Base-by-base conservation (phyloP, 2,113 vertebrate species). In the Pionites leucogaster region DNA sequence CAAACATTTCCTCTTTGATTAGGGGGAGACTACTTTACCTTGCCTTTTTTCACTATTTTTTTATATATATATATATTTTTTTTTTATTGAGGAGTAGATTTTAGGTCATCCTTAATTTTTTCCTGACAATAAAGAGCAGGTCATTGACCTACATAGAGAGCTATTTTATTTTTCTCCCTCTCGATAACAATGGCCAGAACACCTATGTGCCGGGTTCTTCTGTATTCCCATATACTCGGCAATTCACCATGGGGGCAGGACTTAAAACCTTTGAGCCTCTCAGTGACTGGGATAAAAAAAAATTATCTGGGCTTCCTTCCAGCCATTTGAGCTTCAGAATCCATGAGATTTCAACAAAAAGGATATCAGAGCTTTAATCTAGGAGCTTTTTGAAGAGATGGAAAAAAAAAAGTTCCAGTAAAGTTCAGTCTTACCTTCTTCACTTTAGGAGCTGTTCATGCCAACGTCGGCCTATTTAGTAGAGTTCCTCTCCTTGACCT, bases 81-180 rank as follows among this genome's bases (percentile, higher is more conserved):
- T 97, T 92, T 88, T 78, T 41, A 35, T 94, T 72, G 95, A 97
- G 96, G 94, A 97, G 96, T 95, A 88, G 97, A 98, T 98, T 98
- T 97, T 97, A 98, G 98, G 97, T 98, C 98, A 98, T 97, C 98
- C 98, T 98, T 98, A 97, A 98, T 97, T 97, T 98, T 98, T 97
- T 95, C 96, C 96, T 96, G 93, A 86, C 96, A 97, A 96, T 95
- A 97, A 96, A 96, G 94, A 97, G 96, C 96, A 96, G 98, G 98
- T 98, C 97, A 93, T 95, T 97, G 98, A 98, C 98, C 98, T 98
- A 98, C 97, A 98, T 98, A 97, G 91, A 92, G 97, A 97, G 96
- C 94, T 97, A 97, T 98, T 98, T 97, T 97, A 95, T 98, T 97
- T 97, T 95, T 92, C 97, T 96, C 67, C 86, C 95, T 97, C 97